These are phyloP conservation scores for Ellobium chinense DNA, from an alignment of 2,888 invertebrate species.

Conservation along the genomic window DNA sequence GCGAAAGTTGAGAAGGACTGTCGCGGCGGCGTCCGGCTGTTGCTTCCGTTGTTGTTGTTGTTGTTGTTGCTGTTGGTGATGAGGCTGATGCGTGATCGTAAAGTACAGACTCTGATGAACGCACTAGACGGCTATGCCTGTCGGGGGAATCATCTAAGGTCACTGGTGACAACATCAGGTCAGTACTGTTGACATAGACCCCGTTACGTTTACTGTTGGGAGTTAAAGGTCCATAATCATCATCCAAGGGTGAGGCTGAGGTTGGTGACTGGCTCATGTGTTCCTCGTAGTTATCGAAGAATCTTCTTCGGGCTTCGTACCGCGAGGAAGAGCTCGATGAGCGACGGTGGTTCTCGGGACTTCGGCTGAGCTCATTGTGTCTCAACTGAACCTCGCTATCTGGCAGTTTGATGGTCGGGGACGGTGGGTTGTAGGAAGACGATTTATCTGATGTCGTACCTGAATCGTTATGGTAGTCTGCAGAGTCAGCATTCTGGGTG, in stretches of 20 bases:
- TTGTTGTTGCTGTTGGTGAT: background rate
- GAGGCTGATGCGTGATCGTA: too few species aligned
- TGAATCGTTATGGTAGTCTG: background rate
- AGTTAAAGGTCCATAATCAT: too few species aligned
- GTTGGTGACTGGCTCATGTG: conserved; percentile 16
- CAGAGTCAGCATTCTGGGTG: background rate
- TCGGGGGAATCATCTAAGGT: background rate
- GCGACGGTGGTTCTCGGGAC: background rate
- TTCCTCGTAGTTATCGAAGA: conserved; percentile 45
- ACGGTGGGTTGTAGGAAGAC: background rate
- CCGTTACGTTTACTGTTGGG: too few species aligned
- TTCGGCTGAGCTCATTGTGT: background rate
- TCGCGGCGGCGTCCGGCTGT: background rate
- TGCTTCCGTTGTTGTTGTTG: background rate
- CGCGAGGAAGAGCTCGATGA: conserved; percentile 1
- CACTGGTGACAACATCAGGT: background rate
- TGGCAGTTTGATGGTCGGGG: background rate
- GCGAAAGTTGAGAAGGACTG: background rate
- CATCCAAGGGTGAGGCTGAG: background rate
- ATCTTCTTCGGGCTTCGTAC: conserved; percentile 25
- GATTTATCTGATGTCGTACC: background rate
- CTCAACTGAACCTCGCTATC: background rate
- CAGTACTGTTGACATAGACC: too few species aligned
- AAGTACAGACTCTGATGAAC: background rate
- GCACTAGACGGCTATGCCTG: background rate